Evolutionary conservation across 1,140 invertebrate species (phyloP).

Genomic region (Euura saliciscinereae): DNA sequence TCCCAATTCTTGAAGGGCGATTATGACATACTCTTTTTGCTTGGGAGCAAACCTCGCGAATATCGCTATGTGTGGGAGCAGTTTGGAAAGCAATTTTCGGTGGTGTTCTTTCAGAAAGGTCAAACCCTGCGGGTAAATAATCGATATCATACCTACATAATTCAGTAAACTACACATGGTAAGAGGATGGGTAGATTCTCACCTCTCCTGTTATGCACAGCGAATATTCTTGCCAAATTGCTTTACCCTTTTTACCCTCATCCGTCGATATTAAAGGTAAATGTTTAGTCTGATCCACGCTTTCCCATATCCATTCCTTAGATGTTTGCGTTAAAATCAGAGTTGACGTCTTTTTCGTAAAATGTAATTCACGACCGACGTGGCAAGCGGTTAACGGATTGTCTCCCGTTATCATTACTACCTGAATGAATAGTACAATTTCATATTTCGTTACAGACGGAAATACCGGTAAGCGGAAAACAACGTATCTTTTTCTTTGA

Average conservation of each 20-base stretch:
- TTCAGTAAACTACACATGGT: neutral
- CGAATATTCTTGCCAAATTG: slow-evolving; percentile 77
- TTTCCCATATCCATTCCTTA: slow-evolving; percentile 77
- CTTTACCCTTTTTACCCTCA: slow-evolving; percentile 52
- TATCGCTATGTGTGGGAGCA: slow-evolving; percentile 87
- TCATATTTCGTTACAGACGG: neutral
- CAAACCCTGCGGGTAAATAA: slow-evolving; percentile 66
- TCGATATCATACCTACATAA: slow-evolving; percentile 8
- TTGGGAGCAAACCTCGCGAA: slow-evolving; percentile 96
- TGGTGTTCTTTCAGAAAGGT: slow-evolving; percentile 73
- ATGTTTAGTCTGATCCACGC: slow-evolving; percentile 75
- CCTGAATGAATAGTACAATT: slow-evolving; percentile 64
- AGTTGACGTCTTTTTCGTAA: slow-evolving; percentile 77
- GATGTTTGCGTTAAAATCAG: slow-evolving; percentile 72
- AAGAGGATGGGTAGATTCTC: neutral
- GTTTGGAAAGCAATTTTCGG: slow-evolving; percentile 67
- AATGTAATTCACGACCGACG: slow-evolving; percentile 92
- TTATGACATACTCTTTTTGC: slow-evolving; percentile 96
- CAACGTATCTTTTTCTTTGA: neutral
- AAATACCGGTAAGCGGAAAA: slow-evolving; percentile 11
- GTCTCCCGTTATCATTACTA: slow-evolving; percentile 99
- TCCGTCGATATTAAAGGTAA: slow-evolving; percentile 63
- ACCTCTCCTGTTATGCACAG: slow-evolving; percentile 93
- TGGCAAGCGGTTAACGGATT: slow-evolving; percentile 99
- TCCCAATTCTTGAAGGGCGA: slow-evolving; percentile 85